Percentiles rank a stretch among this genome's conserved stretches.
Evolutionary conservation across 2,113 vertebrate genomes (phyloP).

Genomic region (Psephotus haematonotus): DNA sequence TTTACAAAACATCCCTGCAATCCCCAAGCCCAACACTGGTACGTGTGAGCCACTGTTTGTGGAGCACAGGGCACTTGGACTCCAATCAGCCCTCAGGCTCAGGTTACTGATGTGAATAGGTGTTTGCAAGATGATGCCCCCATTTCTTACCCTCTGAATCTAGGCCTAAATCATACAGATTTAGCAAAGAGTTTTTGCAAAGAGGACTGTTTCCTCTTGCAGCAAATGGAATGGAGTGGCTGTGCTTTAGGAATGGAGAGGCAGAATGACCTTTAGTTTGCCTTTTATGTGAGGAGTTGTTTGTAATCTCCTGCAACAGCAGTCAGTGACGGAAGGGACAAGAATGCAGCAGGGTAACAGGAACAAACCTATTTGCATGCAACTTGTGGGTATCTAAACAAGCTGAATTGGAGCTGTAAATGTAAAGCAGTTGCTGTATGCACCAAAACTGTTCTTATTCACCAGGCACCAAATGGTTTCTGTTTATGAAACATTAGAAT

Average conservation of each 20-base stretch:
- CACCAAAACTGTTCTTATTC: not conserved
- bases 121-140: not conserved
- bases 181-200: not conserved
- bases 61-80: not conserved
- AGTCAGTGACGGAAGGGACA: not conserved
- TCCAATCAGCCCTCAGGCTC: not conserved
- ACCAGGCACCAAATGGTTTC: not conserved
- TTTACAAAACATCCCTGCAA: not conserved
- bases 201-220: accelerated
- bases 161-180: not conserved
- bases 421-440: not conserved
- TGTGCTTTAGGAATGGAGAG: not conserved
- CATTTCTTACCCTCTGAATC: not conserved
- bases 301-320: not conserved
- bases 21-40: not conserved
- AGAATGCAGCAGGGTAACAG: not conserved
- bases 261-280: not conserved
- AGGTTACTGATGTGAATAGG: accelerated
- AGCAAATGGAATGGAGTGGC: not conserved
- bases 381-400: not conserved
- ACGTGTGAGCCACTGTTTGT: accelerated
- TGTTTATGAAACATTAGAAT: not conserved
- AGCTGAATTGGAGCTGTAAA: constrained; percentile 3
- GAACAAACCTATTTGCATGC: not conserved
- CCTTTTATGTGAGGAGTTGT: constrained; percentile 24